phyloP scores from a whole-genome alignment of 2,113 vertebrate genomes.

The Dicentrarchus labrax region DNA sequence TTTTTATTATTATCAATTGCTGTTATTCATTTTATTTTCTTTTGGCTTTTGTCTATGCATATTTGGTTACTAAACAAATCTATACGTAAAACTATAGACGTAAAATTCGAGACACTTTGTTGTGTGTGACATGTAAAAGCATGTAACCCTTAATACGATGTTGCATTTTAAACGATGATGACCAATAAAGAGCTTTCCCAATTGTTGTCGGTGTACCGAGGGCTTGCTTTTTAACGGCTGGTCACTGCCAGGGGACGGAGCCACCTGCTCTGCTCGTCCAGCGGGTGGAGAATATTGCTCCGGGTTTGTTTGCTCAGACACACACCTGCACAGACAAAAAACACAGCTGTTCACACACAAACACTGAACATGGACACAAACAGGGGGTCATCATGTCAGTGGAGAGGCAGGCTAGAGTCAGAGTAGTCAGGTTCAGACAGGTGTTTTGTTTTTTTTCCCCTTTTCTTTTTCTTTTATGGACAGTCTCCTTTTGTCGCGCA shows the following conservation, averaged over 20 bases:
- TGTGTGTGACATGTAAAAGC: constrained; percentile 97
- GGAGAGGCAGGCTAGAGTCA: constrained; percentile 75
- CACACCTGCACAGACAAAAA: constrained; percentile 69
- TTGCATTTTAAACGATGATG: constrained; percentile 98
- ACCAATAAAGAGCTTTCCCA: constrained; percentile 99
- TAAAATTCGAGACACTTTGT: constrained; percentile 91
- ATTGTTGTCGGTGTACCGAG: constrained; percentile 95
- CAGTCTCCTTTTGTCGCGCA: constrained; percentile 86
- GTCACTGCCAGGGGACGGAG: constrained; percentile 67
- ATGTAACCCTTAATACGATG: constrained; percentile 99
- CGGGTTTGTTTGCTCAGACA: constrained; percentile 75
- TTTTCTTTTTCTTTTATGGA: constrained; percentile 64
- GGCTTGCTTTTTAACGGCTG: constrained; percentile 90
- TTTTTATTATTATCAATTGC: constrained; percentile 70
- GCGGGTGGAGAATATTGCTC: constrained; percentile 56
- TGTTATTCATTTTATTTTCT: constrained; percentile 78
- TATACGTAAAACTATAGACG: constrained; percentile 77
- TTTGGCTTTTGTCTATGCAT: constrained; percentile 93
- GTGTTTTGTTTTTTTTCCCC: constrained; percentile 65
- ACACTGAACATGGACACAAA: constrained; percentile 57
- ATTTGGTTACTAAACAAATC: constrained; percentile 87
- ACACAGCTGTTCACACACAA: constrained; percentile 54
- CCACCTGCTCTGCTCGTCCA: constrained; percentile 70
- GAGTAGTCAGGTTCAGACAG: constrained; percentile 85
- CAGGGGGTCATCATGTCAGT: constrained; percentile 57